phyloP scores from a whole-genome alignment of 2,113 vertebrate species.

The Alethe diademata region DNA sequence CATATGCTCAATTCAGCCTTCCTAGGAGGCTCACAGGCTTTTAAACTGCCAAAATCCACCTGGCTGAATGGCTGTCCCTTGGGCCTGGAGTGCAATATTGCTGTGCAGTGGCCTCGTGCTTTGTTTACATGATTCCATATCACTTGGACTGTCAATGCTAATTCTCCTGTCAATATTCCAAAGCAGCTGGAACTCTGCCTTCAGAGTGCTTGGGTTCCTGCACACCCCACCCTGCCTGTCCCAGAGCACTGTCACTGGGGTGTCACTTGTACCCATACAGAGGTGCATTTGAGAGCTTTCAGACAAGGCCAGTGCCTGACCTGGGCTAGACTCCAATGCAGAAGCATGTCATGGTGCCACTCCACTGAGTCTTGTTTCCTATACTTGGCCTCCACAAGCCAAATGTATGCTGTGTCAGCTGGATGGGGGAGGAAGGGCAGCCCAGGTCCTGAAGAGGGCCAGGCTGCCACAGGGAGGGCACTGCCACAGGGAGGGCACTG shows the following conservation, averaged over 20 bases:
- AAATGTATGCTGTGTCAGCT: neutral
- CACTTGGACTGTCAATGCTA: neutral
- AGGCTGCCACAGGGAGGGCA: neutral
- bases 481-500: neutral
- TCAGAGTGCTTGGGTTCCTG: neutral
- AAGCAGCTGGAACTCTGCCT: neutral
- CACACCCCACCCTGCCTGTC: neutral
- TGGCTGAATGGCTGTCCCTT: neutral
- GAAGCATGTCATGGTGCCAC: accelerated
- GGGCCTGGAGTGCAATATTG: conserved; percentile 38
- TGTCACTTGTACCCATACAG: neutral
- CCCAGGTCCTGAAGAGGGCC: neutral
- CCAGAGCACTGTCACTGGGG: neutral
- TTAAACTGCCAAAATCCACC: neutral
- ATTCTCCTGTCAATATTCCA: neutral
- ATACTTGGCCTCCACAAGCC: neutral
- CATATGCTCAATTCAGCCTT: neutral
- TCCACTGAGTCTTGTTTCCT: neutral
- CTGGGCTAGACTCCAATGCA: neutral
- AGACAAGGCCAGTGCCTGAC: neutral
- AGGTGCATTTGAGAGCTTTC: neutral
- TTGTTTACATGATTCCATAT: neutral
- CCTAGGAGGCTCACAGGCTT: neutral
- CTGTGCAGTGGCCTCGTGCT: neutral
- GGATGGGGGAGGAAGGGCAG: neutral